Evolutionary conservation across 2,113 vertebrate species (phyloP).

Genomic region (Oreotragus oreotragus): DNA sequence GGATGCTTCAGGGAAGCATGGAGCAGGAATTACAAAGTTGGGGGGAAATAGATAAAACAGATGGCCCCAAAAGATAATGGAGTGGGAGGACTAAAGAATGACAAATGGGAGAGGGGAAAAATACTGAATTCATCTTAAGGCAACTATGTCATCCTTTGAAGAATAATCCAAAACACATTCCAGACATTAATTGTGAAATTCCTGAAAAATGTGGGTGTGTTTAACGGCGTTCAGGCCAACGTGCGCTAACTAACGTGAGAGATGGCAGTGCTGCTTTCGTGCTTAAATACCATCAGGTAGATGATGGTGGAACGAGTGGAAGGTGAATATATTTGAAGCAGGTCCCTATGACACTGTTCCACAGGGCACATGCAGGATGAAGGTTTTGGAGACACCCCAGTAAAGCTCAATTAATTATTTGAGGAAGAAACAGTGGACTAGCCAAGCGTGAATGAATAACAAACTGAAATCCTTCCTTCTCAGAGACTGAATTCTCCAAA

Average conservation of each 20-base stretch:
- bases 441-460: not conserved
- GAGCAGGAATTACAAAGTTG: not conserved
- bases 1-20: not conserved
- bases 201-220: slow-evolving; percentile 67
- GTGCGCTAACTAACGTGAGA: not conserved
- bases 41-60: not conserved
- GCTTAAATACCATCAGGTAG: not conserved
- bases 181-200: slow-evolving; percentile 71
- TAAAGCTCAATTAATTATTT: slow-evolving; percentile 11
- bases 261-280: not conserved
- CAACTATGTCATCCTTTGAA: slow-evolving; percentile 60
- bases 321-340: not conserved
- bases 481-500: not conserved
- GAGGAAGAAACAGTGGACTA: not conserved
- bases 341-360: not conserved
- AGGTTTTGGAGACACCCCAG: not conserved
- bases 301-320: not conserved
- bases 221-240: not conserved
- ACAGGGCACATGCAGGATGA: not conserved
- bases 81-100: slow-evolving; percentile 33
- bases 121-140: slow-evolving; percentile 40
- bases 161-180: slow-evolving; percentile 66
- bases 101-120: slow-evolving; percentile 39
- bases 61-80: not conserved
- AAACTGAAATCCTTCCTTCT: not conserved